phyloP scores from a whole-genome alignment of 2,797 vertebrate species.

The Numenius phaeopus region DNA sequence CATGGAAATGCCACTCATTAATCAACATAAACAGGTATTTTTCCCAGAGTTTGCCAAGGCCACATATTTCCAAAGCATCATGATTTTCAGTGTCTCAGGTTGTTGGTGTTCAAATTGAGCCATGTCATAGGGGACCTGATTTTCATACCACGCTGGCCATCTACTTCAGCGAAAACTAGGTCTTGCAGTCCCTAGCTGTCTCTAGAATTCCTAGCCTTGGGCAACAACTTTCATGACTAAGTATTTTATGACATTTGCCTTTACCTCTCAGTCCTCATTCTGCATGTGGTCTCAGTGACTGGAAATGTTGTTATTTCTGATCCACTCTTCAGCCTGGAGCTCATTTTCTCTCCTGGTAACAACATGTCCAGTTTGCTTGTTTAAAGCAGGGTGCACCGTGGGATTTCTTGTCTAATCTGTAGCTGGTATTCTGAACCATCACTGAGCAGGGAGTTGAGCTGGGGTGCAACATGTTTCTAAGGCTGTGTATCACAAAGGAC shows the following conservation, averaged over 20 bases:
- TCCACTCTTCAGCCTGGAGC: background rate
- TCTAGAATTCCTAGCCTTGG: background rate
- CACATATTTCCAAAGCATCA: fast-evolving
- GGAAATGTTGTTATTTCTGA: background rate
- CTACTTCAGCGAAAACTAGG: background rate
- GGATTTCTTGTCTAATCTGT: background rate
- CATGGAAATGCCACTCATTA: slow-evolving; percentile 92
- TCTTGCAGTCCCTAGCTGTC: background rate
- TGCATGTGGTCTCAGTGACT: background rate
- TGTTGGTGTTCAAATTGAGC: background rate
- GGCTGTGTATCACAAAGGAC: background rate
- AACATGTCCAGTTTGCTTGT: fast-evolving
- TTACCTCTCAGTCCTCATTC: background rate
- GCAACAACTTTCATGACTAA: background rate
- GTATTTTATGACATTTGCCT: background rate
- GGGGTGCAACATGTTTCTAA: background rate
- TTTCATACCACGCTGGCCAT: background rate
- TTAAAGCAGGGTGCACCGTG: background rate
- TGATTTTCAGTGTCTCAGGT: background rate
- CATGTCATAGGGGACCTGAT: background rate
- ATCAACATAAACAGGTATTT: slow-evolving; percentile 92
- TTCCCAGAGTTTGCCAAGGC: background rate
- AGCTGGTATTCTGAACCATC: background rate
- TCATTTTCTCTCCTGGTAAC: background rate
- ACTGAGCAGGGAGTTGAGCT: background rate